Evolutionary conservation across 2,797 vertebrate species (phyloP).

Genomic region (Triplophysa bombifrons): DNA sequence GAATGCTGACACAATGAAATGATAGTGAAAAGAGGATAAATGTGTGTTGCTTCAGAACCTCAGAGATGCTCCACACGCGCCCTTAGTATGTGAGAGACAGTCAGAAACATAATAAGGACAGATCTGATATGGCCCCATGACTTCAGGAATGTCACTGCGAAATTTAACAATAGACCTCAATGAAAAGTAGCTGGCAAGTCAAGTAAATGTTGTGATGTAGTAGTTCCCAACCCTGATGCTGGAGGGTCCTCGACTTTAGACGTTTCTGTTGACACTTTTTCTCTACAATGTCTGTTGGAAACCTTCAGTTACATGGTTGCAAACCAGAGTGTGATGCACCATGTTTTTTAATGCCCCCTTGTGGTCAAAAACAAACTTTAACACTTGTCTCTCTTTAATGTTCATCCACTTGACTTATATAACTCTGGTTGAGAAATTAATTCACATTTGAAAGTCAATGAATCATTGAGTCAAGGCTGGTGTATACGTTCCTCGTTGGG

Average conservation of each 20-base stretch:
- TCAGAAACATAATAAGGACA: neutral
- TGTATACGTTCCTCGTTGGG: neutral
- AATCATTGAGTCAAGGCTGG: neutral
- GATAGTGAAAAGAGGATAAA: slow-evolving; percentile 20
- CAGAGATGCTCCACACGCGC: neutral
- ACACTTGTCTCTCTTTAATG: neutral
- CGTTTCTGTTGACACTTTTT: neutral
- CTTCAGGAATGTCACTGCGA: neutral
- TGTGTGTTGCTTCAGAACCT: slow-evolving; percentile 9
- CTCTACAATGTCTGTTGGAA: neutral
- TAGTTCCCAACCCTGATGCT: neutral
- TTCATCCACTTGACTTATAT: neutral
- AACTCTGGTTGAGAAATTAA: neutral
- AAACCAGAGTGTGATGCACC: neutral
- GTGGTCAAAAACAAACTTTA: slow-evolving; percentile 27
- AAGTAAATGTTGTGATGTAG: neutral
- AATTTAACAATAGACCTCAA: slow-evolving; percentile 3
- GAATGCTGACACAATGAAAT: slow-evolving; percentile 24
- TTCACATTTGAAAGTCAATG: neutral
- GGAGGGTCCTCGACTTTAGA: neutral
- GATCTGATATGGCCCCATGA: neutral
- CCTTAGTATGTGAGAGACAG: neutral
- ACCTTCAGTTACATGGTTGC: neutral
- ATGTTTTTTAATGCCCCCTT: slow-evolving; percentile 37
- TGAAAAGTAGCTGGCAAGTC: neutral